phyloP scores from a whole-genome alignment of 2,888 invertebrate genomes.

The Agrotis ipsilon region DNA sequence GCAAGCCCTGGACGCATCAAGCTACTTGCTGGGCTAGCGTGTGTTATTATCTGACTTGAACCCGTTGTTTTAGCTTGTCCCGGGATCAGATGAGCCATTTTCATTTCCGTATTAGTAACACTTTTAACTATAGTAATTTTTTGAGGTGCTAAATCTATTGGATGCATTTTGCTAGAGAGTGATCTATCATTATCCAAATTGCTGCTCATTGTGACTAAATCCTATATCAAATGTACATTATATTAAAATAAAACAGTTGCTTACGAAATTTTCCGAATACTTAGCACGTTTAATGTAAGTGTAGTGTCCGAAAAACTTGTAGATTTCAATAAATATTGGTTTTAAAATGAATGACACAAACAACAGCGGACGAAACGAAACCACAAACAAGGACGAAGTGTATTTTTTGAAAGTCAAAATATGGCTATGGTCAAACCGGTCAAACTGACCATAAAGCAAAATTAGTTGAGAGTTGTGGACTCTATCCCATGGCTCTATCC shows the following conservation, averaged over 20 bases:
- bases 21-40: conserved; percentile 80
- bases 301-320: conserved; percentile 12
- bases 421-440: too few relatives aligned
- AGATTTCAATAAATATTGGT: conserved; percentile 31
- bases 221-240: conserved; percentile 37
- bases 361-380: conserved; percentile 46
- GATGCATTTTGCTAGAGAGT: conserved; percentile 90
- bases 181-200: conserved; percentile 91
- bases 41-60: conserved; percentile 83
- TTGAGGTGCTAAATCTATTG: conserved; percentile 89
- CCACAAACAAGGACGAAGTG: conserved; percentile 1
- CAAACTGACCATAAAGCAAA: conserved; percentile 15
- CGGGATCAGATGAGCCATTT: conserved; percentile 87
- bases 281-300: conserved; percentile 17
- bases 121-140: conserved; percentile 89
- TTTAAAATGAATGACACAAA: conserved; percentile 46
- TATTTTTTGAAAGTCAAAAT: conserved; percentile 16
- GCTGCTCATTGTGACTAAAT: conserved; percentile 81
- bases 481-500: too few relatives aligned
- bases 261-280: conserved; percentile 5
- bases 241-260: conserved; percentile 8
- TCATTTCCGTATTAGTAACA: conserved; percentile 85
- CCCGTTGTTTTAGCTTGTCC: conserved; percentile 83
- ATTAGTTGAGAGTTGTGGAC: background rate
- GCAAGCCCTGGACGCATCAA: conserved; percentile 86